Evolutionary conservation across 1,140 invertebrate genomes (phyloP).

Genomic region (Thaumatotibia leucotreta): DNA sequence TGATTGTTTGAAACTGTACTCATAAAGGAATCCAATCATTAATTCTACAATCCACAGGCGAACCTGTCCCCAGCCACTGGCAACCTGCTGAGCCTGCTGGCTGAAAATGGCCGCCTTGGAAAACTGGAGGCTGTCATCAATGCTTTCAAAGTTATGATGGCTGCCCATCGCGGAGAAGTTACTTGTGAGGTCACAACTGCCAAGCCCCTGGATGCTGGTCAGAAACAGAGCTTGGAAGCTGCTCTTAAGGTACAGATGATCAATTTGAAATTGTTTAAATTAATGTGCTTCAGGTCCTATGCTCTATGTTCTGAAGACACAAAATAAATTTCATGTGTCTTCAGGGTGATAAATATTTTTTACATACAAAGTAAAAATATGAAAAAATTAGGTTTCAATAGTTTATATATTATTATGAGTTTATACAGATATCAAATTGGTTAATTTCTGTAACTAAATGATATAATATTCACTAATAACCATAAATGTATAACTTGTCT

Average conservation of each 20-base stretch:
- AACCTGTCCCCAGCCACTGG: conserved; percentile 83
- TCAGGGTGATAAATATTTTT: too few species aligned
- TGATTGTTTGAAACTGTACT: too few species aligned
- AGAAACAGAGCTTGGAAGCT: conserved; percentile 87
- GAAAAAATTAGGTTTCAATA: too few species aligned
- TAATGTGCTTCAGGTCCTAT: neutral
- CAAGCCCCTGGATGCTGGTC: conserved; percentile 89
- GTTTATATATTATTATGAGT: too few species aligned
- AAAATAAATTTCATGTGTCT: too few species aligned
- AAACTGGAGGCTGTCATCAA: conserved; percentile 89
- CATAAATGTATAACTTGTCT: too few species aligned
- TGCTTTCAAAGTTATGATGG: conserved; percentile 93
- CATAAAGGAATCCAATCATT: too few species aligned
- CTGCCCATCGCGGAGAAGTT: conserved; percentile 77
- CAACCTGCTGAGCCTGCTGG: conserved; percentile 90
- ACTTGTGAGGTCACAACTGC: conserved; percentile 94
- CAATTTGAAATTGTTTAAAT: neutral
- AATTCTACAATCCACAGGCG: conserved; percentile 66
- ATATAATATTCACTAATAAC: too few species aligned
- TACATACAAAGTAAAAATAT: too few species aligned
- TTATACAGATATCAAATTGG: too few species aligned
- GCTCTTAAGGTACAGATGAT: conserved; percentile 81
- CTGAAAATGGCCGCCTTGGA: conserved; percentile 94
- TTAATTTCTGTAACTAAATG: too few species aligned
- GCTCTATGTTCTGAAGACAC: too few species aligned